A percentile compares a stretch with the other conserved stretches of the same genome.
Evolutionary conservation across 2,113 vertebrate species (phyloP).

Genomic region (Ardeotis arabs): DNA sequence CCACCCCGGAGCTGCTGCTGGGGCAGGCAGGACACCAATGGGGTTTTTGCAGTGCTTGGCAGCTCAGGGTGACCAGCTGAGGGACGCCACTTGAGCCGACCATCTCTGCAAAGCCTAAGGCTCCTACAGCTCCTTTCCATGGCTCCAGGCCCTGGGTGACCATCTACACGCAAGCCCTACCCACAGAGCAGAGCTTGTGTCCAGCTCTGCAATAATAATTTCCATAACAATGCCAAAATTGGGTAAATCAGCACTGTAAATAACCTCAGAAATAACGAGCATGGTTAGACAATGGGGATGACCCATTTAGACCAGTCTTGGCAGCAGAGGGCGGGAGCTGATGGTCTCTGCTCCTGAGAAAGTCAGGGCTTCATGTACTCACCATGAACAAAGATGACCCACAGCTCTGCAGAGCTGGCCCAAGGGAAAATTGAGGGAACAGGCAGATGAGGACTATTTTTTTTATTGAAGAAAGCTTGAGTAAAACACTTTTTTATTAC

Average conservation of each 20-base stretch:
- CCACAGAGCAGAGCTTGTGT: too few relatives aligned
- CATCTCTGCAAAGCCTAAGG: too few relatives aligned
- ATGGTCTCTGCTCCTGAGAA: not conserved
- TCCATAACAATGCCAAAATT: not conserved
- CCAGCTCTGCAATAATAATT: not conserved
- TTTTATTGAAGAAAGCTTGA: not conserved
- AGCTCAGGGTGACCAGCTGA: too few relatives aligned
- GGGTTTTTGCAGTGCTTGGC: too few relatives aligned
- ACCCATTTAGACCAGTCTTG: not conserved
- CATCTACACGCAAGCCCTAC: too few relatives aligned
- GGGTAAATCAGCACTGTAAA: not conserved
- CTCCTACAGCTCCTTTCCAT: not conserved
- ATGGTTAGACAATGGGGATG: not conserved
- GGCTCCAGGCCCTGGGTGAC: not conserved
- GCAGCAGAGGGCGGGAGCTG: not conserved
- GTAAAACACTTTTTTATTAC: conserved; percentile 8
- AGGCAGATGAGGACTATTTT: too few relatives aligned
- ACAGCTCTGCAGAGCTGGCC: rapidly evolving
- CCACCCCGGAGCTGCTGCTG: too few relatives aligned
- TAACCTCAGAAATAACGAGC: not conserved
- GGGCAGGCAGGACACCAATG: too few relatives aligned
- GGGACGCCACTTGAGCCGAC: too few relatives aligned
- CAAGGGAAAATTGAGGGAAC: rapidly evolving
- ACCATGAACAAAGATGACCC: rapidly evolving
- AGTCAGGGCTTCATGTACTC: not conserved